Evolutionary conservation across 2,797 vertebrate genomes (phyloP).

Genomic region (Moxostoma hubbsi): DNA sequence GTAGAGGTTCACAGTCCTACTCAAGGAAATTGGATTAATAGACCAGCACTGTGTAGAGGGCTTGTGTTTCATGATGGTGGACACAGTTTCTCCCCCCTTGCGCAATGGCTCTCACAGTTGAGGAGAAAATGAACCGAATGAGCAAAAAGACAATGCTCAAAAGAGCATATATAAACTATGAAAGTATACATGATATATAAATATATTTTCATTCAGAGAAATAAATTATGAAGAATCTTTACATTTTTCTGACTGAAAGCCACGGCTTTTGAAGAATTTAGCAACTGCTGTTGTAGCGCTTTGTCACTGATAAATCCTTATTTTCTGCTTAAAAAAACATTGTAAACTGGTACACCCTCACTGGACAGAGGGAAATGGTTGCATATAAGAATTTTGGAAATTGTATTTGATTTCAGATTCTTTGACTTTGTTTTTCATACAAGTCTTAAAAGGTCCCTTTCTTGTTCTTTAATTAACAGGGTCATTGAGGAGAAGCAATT

Average conservation of each 20-base stretch:
- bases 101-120: conserved; percentile 60
- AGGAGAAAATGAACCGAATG: conserved; percentile 40
- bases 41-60: conserved; percentile 61
- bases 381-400: conserved; percentile 58
- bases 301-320: too few relatives aligned
- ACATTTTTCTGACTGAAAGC: conserved; percentile 73
- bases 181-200: conserved; percentile 82
- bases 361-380: conserved; percentile 57
- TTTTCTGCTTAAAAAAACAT: too few relatives aligned
- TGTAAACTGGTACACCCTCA: conserved; percentile 27
- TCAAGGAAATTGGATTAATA: conserved; percentile 56
- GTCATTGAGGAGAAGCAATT: conserved; percentile 61
- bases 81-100: conserved; percentile 62
- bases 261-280: conserved; percentile 68
- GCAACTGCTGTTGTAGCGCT: too few relatives aligned
- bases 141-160: conserved; percentile 48
- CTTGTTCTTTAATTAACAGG: conserved; percentile 69
- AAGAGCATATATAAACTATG: conserved; percentile 63
- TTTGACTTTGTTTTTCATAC: conserved; percentile 66
- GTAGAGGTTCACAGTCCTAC: conserved; percentile 54
- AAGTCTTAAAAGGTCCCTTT: conserved; percentile 61
- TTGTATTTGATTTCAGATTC: conserved; percentile 67
- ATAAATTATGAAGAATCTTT: conserved; percentile 85
- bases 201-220: conserved; percentile 87
- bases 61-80: conserved; percentile 58